phyloP scores from a whole-genome alignment of 2,113 vertebrate species.

The Cyanoliseus patagonus region DNA sequence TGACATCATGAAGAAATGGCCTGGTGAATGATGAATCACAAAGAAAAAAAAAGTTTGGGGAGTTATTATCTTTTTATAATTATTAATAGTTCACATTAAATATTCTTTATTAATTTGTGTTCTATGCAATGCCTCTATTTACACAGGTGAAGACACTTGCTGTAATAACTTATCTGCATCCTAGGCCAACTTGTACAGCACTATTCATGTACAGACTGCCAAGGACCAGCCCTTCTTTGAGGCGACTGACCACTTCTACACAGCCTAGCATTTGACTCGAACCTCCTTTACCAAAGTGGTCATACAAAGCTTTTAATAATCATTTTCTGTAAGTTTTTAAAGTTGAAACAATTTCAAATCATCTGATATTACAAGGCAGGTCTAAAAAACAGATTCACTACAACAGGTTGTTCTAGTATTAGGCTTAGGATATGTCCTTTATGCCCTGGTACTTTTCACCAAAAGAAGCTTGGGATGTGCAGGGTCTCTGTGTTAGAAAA shows the following conservation, averaged over 20 bases:
- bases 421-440: background rate
- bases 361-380: background rate
- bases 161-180: background rate
- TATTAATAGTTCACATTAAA: background rate
- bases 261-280: background rate
- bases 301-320: background rate
- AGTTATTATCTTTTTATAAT: background rate
- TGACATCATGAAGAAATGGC: background rate
- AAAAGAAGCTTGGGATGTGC: accelerated
- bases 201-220: background rate
- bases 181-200: background rate
- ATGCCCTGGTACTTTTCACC: background rate
- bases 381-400: background rate
- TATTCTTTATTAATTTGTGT: background rate
- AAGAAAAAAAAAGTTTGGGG: background rate
- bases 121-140: background rate
- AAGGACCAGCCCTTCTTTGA: background rate
- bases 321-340: background rate
- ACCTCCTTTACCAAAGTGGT: background rate
- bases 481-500: background rate
- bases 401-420: background rate
- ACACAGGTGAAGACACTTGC: background rate
- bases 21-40: background rate
- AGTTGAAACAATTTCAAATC: background rate
- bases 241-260: background rate